Conservation (phyloP, 2,888 invertebrate species). For the Drosophila neonasuta region DNA sequence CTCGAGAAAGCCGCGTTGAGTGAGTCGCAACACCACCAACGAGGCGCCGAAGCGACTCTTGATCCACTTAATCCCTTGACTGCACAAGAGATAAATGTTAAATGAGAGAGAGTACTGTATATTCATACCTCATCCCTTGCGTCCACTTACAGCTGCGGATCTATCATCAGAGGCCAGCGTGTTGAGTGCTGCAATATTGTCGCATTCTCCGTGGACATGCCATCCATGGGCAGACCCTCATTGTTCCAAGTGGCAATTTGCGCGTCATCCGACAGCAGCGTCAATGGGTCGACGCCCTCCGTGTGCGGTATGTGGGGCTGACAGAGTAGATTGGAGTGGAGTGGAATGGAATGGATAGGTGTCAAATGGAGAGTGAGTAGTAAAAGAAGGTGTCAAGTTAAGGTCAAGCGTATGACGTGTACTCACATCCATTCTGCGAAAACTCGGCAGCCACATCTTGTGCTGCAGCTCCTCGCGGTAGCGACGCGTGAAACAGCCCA, state of each 20-base stretch:
- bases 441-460: constrained; percentile 91
- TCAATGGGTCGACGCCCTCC: constrained; percentile 89
- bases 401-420: constrained; percentile 7
- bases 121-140: too few relatives aligned
- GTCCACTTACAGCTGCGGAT: constrained; percentile 89
- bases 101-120: neutral
- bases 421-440: constrained; percentile 86
- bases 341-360: neutral
- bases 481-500: constrained; percentile 94
- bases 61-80: constrained; percentile 97
- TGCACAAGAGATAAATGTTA: constrained; percentile 57
- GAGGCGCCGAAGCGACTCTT: constrained; percentile 90
- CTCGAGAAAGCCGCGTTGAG: constrained; percentile 92
- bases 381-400: neutral
- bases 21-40: constrained; percentile 89
- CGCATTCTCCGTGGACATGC: constrained; percentile 98
- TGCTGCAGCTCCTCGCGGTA: constrained; percentile 92
- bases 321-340: neutral
- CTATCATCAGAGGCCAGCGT: constrained; percentile 97
- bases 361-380: neutral
- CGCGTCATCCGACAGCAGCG: constrained; percentile 94
- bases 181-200: constrained; percentile 95
- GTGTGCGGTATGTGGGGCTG: constrained; percentile 91
- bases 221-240: constrained; percentile 94
- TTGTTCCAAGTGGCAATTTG: constrained; percentile 97